Evolutionary conservation across 2,797 vertebrate genomes (phyloP).

Genomic region (Mareca penelope): DNA sequence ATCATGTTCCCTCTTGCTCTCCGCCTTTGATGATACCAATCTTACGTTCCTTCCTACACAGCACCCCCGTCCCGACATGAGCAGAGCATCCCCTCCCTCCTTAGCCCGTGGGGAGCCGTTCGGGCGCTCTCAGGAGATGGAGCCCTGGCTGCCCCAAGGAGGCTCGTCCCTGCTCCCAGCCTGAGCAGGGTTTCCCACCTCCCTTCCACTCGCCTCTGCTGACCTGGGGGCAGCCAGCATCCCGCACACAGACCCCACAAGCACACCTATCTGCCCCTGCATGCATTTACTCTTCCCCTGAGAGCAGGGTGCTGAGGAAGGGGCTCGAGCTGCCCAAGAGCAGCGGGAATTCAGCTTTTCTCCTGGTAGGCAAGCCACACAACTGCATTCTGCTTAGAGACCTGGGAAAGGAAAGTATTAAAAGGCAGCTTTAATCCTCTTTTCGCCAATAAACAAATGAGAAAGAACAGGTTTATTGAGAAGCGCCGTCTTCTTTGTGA

Average conservation of each 20-base stretch:
- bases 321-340: neutral
- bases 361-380: neutral
- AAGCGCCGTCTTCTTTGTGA: neutral
- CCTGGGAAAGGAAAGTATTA: neutral
- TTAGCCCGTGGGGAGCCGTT: neutral
- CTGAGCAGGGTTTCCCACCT: neutral
- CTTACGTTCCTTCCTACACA: conserved; percentile 68
- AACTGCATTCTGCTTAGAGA: neutral
- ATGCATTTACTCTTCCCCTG: rapidly evolving
- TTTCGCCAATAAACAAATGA: neutral
- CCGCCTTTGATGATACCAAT: conserved; percentile 66
- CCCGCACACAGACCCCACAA: neutral
- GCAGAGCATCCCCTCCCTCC: conserved; percentile 26
- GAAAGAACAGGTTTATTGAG: neutral
- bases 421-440: neutral
- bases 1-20: conserved; percentile 65
- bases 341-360: neutral
- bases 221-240: neutral
- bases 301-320: neutral
- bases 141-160: neutral
- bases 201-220: rapidly evolving
- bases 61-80: conserved; percentile 26
- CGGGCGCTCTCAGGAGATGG: neutral
- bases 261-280: neutral
- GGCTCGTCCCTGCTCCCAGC: neutral